phyloP scores from a whole-genome alignment of 2,888 invertebrate genomes.

The Caenorhabditis japonica region DNA sequence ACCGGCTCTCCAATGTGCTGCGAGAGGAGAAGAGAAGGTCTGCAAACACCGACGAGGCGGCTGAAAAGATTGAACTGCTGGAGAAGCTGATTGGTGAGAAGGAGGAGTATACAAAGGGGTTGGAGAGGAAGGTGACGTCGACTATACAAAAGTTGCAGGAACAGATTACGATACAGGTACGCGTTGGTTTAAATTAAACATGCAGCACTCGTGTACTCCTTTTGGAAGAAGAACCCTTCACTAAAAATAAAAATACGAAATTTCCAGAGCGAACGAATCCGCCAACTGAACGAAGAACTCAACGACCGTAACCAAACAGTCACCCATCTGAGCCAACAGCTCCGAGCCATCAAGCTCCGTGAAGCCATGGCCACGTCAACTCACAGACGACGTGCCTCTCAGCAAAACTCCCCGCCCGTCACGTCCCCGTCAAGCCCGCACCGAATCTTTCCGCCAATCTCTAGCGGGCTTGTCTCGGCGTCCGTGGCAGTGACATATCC shows the following conservation, averaged over 20 bases:
- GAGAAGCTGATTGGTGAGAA: constrained; percentile 50
- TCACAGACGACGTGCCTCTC: constrained; percentile 65
- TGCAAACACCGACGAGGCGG: constrained; percentile 26
- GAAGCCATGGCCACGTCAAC: constrained; percentile 72
- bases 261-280: constrained; percentile 66
- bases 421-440: constrained; percentile 53
- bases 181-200: constrained; percentile 29
- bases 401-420: constrained; percentile 45
- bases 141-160: constrained; percentile 64
- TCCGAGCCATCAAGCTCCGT: constrained; percentile 65
- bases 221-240: not conserved
- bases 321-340: constrained; percentile 68
- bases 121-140: constrained; percentile 63
- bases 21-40: constrained; percentile 58
- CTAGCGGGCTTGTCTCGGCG: constrained; percentile 55
- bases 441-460: constrained; percentile 55
- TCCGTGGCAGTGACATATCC: constrained; percentile 66
- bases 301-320: constrained; percentile 70
- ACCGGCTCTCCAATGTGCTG: constrained; percentile 61
- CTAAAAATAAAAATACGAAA: not conserved
- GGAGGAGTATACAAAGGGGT: constrained; percentile 47
- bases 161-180: constrained; percentile 60
- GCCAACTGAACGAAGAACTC: constrained; percentile 67
- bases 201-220: too few species aligned
- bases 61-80: constrained; percentile 53